These are phyloP conservation scores for Chionoecetes opilio DNA, from an alignment of 1,140 invertebrate species.

Conservation along the genomic window DNA sequence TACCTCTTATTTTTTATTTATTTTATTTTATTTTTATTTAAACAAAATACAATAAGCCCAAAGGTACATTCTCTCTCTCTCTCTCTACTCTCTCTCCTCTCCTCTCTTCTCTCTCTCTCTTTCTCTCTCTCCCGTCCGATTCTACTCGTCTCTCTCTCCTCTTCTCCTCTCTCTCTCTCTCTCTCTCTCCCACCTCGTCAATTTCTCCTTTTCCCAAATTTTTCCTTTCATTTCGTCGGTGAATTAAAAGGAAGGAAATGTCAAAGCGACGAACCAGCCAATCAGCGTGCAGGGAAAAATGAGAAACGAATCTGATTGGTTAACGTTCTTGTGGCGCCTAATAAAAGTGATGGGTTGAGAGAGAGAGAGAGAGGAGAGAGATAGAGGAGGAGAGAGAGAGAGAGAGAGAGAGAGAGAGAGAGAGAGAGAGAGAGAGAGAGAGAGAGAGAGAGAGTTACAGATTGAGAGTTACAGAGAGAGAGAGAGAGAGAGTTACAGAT, in stretches of 20 bases:
- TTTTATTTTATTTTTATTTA: too few species aligned
- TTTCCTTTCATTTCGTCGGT: not conserved
- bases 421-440: too few species aligned
- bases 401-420: too few species aligned
- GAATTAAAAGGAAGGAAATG: not conserved
- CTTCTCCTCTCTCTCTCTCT: not conserved
- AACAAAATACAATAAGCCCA: too few species aligned
- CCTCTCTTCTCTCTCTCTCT: not conserved
- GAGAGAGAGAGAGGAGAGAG: not conserved
- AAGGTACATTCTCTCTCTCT: not conserved
- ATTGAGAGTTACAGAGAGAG: too few species aligned
- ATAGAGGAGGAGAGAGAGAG: not conserved
- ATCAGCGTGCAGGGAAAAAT: not conserved
- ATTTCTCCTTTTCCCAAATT: too few species aligned
- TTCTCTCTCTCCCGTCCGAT: not conserved
- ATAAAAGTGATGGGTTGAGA: not conserved
- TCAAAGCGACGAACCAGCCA: not conserved
- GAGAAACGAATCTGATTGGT: not conserved
- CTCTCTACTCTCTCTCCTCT: not conserved
- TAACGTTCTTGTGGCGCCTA: not conserved
- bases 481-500: not conserved
- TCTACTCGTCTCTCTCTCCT: not conserved
- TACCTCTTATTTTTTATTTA: too few species aligned
- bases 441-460: slow-evolving; percentile 4
- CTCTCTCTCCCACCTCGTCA: not conserved